Evolutionary conservation across 2,888 invertebrate genomes (phyloP), one percentile per base, ranked within the genome.

Genomic region (Tipula vernalis): DNA sequence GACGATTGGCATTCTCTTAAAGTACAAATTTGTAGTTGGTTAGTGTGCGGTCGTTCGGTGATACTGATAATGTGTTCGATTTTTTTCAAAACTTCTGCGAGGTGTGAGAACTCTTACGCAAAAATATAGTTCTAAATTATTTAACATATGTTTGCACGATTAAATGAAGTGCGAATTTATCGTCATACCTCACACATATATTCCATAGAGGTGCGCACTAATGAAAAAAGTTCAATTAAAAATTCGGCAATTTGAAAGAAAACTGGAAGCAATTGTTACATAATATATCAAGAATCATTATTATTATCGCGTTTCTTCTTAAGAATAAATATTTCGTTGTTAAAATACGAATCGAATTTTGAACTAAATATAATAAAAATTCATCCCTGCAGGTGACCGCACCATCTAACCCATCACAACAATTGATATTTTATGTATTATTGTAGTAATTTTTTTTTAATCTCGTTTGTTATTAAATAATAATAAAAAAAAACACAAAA

Each of bases 341-440:
- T 51, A 51, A 51, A 4, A 51, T 5, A n/a, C 51, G 51, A 51
- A 71, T 28, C 71, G 71, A 51, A 71, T 71, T 28, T 12, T 71
- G 71, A 71, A 71, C 71, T 28, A 71, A 71, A 71, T 71, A 28
- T 28, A 85, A 8, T 44, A 39, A 84, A 39, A 36, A 84, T 13
- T 39, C 36, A 85, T 42, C 85, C 18, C 85, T 85, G 85, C 85
- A 85, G 85, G 85, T 85, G 85, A 85, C 85, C 85, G 44, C 28
- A 8, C 10, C 18, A 8, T 85, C 42, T 85, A 84, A 84, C 42
- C 85, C 39, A 85, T 85, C 85, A 85, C 85, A 85, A 85, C 85
- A 85, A 85, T 85, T 42, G 42, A 85, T 85, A 44, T 44, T 18
- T 36, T 36, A 83, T 36, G 51, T 51, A 51, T 51, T 51, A 51